Percentiles rank a stretch among this genome's conserved stretches.
Conservation (phyloP, 1,140 invertebrate genomes). For the Diorhabda elongata region DNA sequence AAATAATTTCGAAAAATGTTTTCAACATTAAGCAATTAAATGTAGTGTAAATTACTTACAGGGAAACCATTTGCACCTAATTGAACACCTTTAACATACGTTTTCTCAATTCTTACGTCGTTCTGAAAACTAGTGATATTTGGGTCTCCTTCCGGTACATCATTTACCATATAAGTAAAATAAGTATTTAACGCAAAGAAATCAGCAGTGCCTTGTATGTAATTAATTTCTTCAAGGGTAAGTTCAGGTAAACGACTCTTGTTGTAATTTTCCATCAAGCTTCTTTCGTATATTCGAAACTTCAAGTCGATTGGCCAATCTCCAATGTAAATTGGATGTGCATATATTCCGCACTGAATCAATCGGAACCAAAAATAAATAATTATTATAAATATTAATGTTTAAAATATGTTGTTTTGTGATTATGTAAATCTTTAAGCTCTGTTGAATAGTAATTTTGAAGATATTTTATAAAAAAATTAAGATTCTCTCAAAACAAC, state of each 20-base stretch:
- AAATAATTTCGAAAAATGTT: no score
- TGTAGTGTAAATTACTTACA: neutral
- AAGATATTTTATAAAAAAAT: no score
- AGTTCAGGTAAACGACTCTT: conserved; percentile 58
- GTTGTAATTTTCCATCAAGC: conserved; percentile 48
- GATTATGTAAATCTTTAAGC: no score
- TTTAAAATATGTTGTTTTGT: no score
- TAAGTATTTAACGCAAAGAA: conserved; percentile 53
- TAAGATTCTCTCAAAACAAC: no score
- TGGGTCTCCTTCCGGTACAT: conserved; percentile 14
- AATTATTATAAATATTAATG: no score
- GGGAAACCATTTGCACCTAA: neutral
- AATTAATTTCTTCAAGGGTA: conserved; percentile 50
- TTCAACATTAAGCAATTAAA: neutral
- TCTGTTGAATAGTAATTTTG: no score
- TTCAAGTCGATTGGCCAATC: conserved; percentile 60
- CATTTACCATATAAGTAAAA: conserved; percentile 16
- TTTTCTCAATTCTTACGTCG: conserved; percentile 19
- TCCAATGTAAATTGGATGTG: conserved; percentile 50
- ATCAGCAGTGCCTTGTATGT: conserved; percentile 50
- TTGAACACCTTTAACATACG: neutral
- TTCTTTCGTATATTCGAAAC: conserved; percentile 52
- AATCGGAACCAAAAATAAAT: no score
- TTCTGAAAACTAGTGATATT: conserved; percentile 14
- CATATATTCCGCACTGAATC: conserved; percentile 58